A percentile compares a stretch with the other conserved stretches of the same genome.
Evolutionary conservation across 2,113 vertebrate species (phyloP).

Genomic region (Zosterops japonicus): DNA sequence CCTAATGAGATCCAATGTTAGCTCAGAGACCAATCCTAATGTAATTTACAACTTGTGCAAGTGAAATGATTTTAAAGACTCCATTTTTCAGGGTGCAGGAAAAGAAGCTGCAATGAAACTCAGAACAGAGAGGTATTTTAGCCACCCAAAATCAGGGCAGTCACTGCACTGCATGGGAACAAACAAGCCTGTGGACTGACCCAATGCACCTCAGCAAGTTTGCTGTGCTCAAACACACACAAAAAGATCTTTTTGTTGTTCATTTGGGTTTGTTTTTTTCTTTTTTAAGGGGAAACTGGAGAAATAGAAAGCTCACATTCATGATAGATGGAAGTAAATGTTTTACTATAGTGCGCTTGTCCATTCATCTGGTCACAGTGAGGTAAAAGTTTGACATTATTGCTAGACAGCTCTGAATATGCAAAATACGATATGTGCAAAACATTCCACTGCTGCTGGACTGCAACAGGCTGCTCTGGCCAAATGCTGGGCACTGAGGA

Average conservation of each 20-base stretch:
- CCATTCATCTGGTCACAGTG: background rate
- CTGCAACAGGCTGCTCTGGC: background rate
- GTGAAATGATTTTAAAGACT: background rate
- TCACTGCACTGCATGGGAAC: background rate
- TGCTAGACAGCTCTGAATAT: background rate
- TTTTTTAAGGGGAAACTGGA: accelerated
- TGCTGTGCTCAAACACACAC: background rate
- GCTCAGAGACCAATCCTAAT: background rate
- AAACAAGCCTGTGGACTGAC: accelerated
- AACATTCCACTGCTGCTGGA: background rate
- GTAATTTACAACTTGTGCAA: background rate
- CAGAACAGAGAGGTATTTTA: background rate
- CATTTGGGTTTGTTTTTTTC: background rate
- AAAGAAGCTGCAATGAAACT: background rate
- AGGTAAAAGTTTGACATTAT: background rate
- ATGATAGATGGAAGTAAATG: accelerated
- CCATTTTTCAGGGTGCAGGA: background rate
- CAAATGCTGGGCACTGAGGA: background rate
- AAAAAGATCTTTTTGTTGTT: background rate
- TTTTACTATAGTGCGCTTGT: background rate
- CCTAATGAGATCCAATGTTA: background rate
- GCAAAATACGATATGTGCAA: background rate
- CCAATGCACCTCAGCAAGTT: background rate
- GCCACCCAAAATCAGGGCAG: background rate
- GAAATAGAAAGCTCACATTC: background rate